Base-by-base conservation (phyloP, 2,113 vertebrate species). In the Gasterosteus aculeatus region DNA sequence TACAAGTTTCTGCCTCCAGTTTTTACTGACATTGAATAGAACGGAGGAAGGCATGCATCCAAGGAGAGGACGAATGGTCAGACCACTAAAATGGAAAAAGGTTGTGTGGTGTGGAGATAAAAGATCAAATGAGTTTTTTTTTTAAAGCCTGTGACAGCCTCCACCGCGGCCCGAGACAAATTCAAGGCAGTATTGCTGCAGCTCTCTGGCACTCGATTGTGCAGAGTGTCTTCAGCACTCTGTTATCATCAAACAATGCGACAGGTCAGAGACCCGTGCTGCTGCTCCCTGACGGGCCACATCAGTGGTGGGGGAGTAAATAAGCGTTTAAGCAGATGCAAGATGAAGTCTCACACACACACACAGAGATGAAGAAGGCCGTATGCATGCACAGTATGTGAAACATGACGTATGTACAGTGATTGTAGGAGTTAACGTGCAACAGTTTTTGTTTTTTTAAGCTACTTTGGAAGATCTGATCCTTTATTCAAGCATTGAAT, bases 241-340 rank as follows among this genome's bases (percentile, higher is more conserved):
- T 85, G 78, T 85, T 80, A 89, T 89, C 81, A 73, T 85, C 81
- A 83, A 73, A 84, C 77, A 85, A 66, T 58, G 46, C 29, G 82
- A 88, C 75, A 75, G 81, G 72, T 77, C 75, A 47, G 75, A 86
- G 80, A 78, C 80, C 74, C 19, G 7, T 64, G 76, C 67, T 76
- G 54, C 67, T 80, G 59, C 57, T 80, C 26, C 38, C 73, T 87
- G 86, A 85, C 83, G 77, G 80, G 51, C 10, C 56, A 66, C 75
- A 81, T 82, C 66, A 78, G 67, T 35, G 53, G 74, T 75, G 53
- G 62, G 15, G 49, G 65, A 76, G 61, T 46, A 47, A 81, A 75
- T 68, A 49, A 73, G 58, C 70, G 53, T 44, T 79, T 57, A 73
- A 59, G 61, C 68, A 82, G 81, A 78, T 51, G 47, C 58, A 81